Percentiles rank a stretch among this genome's conserved stretches.
These are phyloP conservation scores for Grallaria varia DNA, from an alignment of 2,113 vertebrate genomes.

Conservation along the genomic window DNA sequence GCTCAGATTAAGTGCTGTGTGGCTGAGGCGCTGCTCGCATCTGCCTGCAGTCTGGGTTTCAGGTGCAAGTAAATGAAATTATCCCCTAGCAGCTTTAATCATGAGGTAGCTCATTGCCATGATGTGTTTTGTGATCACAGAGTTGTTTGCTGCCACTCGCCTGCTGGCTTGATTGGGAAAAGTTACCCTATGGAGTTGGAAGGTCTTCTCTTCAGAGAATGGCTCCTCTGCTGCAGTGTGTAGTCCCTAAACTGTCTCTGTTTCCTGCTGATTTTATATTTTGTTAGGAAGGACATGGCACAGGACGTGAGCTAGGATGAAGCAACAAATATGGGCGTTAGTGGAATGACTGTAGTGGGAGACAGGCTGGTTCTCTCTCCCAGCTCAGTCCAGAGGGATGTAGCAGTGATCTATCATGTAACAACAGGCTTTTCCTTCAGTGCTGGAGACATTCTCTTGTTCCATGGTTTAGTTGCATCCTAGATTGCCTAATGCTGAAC, in stretches of 20 bases:
- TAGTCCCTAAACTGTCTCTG: not conserved
- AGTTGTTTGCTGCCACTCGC: fast-evolving
- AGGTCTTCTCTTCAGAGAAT: not conserved
- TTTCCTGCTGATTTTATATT: slow-evolving; percentile 59
- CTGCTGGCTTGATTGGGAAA: not conserved
- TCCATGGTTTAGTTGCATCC: not conserved
- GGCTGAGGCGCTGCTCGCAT: fast-evolving
- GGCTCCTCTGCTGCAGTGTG: not conserved
- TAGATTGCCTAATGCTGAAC: not conserved
- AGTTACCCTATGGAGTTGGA: fast-evolving
- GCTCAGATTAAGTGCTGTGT: not conserved
- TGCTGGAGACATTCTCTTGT: not conserved
- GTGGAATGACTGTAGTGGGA: not conserved
- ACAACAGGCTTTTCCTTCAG: slow-evolving; percentile 2
- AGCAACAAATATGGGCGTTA: not conserved
- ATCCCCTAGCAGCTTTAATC: not conserved
- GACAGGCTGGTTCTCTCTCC: not conserved
- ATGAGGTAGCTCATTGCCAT: not conserved
- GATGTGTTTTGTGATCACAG: not conserved
- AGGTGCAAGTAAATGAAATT: not conserved
- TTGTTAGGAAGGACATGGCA: not conserved
- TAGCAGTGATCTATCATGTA: not conserved
- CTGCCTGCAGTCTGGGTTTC: not conserved
- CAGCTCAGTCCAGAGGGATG: not conserved
- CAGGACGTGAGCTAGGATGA: not conserved